phyloP scores from a whole-genome alignment of 2,797 vertebrate genomes.

The Dallia pectoralis region DNA sequence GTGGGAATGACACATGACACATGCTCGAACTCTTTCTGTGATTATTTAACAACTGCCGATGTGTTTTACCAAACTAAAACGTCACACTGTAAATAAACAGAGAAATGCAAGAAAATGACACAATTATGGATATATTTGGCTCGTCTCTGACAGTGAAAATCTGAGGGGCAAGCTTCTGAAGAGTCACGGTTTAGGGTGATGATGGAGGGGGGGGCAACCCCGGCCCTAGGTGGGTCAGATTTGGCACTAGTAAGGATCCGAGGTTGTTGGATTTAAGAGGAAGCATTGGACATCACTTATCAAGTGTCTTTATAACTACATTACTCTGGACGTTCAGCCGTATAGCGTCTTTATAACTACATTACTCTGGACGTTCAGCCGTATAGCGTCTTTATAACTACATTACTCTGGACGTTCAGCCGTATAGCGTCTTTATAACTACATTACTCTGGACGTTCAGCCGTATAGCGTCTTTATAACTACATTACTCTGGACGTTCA shows the following conservation, averaged over 20 bases:
- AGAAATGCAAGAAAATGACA: too few relatives aligned
- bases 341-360: background rate
- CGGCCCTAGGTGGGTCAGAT: too few relatives aligned
- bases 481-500: background rate
- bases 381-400: background rate
- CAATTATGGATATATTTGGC: too few relatives aligned
- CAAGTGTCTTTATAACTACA: conserved; percentile 5
- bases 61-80: too few relatives aligned
- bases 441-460: background rate
- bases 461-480: background rate
- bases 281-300: background rate
- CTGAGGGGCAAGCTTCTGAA: too few relatives aligned
- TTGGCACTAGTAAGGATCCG: background rate
- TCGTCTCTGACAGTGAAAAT: too few relatives aligned
- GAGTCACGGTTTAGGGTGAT: too few relatives aligned
- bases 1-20: too few relatives aligned
- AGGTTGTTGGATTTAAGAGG: background rate
- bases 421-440: background rate
- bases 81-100: too few relatives aligned
- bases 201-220: too few relatives aligned
- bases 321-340: background rate
- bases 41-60: too few relatives aligned
- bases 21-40: too few relatives aligned
- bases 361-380: background rate
- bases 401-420: background rate